Evolutionary conservation across 37 sponge, comb jelly and placozoan species (phyloP).

Genomic region (Hexactinellida sp.): DNA sequence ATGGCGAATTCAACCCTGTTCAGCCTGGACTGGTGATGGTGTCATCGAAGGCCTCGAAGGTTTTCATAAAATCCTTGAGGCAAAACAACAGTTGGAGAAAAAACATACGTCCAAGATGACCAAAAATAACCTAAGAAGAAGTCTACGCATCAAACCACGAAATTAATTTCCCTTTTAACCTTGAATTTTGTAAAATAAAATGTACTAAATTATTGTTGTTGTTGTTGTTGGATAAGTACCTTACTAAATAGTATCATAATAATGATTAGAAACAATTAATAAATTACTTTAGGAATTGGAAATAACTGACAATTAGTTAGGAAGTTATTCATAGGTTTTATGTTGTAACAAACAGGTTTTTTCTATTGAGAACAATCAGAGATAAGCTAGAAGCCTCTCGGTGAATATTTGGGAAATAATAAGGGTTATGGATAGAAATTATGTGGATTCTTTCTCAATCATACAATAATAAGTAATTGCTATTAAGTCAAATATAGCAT

Average conservation of each 20-base stretch:
- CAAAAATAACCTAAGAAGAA: not conserved
- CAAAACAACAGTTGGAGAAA: not conserved
- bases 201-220: not conserved
- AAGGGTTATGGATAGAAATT: too few species aligned
- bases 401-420: not conserved
- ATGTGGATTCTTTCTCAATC: too few species aligned
- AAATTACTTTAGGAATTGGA: too few species aligned
- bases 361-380: not conserved
- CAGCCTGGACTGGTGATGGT: not conserved
- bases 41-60: not conserved
- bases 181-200: not conserved
- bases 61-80: not conserved
- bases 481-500: too few species aligned
- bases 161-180: not conserved
- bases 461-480: too few species aligned
- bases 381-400: not conserved
- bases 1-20: not conserved
- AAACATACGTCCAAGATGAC: not conserved
- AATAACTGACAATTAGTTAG: not conserved
- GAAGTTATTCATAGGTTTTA: too few species aligned
- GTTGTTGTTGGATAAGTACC: not conserved
- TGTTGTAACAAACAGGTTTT: too few species aligned
- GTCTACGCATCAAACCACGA: slow-evolving; percentile 4
- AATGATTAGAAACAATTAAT: too few species aligned
- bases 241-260: not conserved